Conservation (phyloP, 2,797 vertebrate species). For the Myotis myotis region DNA sequence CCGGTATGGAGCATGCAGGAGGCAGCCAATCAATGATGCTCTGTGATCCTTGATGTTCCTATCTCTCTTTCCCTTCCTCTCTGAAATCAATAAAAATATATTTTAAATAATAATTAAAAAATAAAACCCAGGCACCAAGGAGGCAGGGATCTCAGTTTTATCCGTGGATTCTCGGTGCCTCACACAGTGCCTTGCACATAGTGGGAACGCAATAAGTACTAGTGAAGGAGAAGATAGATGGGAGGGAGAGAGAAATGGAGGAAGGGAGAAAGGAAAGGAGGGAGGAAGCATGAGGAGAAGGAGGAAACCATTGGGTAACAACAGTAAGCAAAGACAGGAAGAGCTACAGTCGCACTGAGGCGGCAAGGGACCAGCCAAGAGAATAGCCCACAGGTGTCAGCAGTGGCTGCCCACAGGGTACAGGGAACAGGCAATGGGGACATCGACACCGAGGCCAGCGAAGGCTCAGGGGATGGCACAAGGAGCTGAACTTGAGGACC, state of each 20-base stretch:
- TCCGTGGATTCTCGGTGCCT: neutral
- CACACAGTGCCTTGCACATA: neutral
- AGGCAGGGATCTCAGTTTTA: neutral
- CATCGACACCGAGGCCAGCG: no score
- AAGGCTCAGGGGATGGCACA: neutral
- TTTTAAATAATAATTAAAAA: no score
- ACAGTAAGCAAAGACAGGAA: neutral
- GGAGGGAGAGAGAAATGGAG: neutral
- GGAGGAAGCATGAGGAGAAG: neutral
- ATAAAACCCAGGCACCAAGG: neutral
- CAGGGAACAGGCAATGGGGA: fast-evolving
- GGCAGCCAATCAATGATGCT: no score
- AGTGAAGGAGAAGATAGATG: neutral
- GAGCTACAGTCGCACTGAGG: neutral
- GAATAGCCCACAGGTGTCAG: fast-evolving
- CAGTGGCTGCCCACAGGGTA: neutral
- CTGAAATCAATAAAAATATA: no score
- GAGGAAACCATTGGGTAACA: neutral
- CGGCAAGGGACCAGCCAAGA: neutral
- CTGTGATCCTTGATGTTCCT: no score
- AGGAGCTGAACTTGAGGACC: neutral
- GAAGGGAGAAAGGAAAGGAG: neutral
- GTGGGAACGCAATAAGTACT: neutral
- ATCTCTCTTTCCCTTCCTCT: no score
- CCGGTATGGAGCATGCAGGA: no score